Percentiles rank a stretch among this genome's conserved stretches.
Conservation (phyloP, 1,140 invertebrate species). For the Drosophila tani region DNA sequence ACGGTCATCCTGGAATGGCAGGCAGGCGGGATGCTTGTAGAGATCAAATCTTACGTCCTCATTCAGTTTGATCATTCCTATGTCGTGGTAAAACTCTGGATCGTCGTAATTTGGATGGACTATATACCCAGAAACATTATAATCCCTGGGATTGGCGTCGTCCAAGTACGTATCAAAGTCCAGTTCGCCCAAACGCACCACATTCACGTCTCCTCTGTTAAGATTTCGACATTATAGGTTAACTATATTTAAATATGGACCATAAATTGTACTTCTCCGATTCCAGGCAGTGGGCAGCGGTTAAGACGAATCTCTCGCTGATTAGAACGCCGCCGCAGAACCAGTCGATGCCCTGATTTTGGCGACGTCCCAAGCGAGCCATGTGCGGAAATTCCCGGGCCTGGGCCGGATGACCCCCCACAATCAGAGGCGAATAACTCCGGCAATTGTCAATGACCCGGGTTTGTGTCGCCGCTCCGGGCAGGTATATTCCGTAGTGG, state of each 20-base stretch:
- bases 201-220: conserved; percentile 61
- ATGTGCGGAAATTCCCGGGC: conserved; percentile 84
- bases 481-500: conserved; percentile 58
- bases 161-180: conserved; percentile 60
- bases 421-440: conserved; percentile 64
- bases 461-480: conserved; percentile 50
- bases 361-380: conserved; percentile 71
- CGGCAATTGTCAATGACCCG: conserved; percentile 61
- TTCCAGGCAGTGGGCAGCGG: conserved; percentile 84
- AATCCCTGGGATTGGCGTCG: conserved; percentile 69
- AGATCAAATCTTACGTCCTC: conserved; percentile 60
- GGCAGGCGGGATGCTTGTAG: conserved; percentile 78
- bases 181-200: conserved; percentile 75
- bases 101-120: conserved; percentile 62
- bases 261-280: conserved; percentile 48
- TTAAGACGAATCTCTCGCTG: conserved; percentile 80
- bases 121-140: conserved; percentile 44
- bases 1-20: conserved; percentile 58
- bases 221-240: neutral
- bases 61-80: conserved; percentile 64
- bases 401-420: conserved; percentile 69
- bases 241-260: neutral
- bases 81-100: conserved; percentile 71
- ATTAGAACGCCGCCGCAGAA: conserved; percentile 84
- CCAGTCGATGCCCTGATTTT: conserved; percentile 53